These are phyloP conservation scores for Pygoscelis antarcticus DNA, from an alignment of 2,113 vertebrate genomes.

Conservation along the genomic window DNA sequence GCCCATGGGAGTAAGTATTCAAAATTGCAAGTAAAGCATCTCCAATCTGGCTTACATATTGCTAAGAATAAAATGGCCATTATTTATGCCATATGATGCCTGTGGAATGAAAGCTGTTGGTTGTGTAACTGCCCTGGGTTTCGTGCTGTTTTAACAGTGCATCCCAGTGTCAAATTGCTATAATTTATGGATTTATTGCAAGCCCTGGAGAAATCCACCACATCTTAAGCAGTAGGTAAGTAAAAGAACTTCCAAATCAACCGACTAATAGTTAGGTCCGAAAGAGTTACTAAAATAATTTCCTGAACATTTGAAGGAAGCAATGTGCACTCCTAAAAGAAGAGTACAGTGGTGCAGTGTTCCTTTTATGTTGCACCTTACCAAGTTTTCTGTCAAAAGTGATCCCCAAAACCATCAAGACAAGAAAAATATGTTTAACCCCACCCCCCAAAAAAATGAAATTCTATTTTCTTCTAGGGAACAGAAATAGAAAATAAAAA, in stretches of 20 bases:
- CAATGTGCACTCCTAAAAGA: accelerated
- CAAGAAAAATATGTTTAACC: not conserved
- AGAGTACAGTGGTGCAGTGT: not conserved
- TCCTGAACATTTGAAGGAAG: not conserved
- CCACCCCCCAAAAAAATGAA: not conserved
- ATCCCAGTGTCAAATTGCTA: not conserved
- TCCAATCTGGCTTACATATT: not conserved
- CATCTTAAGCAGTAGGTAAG: not conserved
- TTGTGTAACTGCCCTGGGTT: not conserved
- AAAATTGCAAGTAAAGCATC: not conserved
- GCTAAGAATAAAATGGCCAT: not conserved
- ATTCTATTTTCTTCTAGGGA: not conserved
- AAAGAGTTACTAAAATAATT: not conserved
- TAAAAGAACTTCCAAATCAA: not conserved
- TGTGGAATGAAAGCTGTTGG: not conserved
- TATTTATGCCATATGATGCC: not conserved
- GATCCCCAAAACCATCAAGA: not conserved
- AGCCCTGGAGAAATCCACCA: not conserved
- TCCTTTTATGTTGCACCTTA: not conserved
- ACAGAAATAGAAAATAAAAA: not conserved
- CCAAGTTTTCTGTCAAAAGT: not conserved
- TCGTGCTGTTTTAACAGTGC: not conserved
- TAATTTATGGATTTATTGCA: not conserved
- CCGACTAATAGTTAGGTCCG: accelerated
- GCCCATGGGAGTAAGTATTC: not conserved